Percentiles rank a stretch among this genome's conserved stretches.
Conservation (phyloP, 2,797 vertebrate genomes). For the Notamacropus eugenii region DNA sequence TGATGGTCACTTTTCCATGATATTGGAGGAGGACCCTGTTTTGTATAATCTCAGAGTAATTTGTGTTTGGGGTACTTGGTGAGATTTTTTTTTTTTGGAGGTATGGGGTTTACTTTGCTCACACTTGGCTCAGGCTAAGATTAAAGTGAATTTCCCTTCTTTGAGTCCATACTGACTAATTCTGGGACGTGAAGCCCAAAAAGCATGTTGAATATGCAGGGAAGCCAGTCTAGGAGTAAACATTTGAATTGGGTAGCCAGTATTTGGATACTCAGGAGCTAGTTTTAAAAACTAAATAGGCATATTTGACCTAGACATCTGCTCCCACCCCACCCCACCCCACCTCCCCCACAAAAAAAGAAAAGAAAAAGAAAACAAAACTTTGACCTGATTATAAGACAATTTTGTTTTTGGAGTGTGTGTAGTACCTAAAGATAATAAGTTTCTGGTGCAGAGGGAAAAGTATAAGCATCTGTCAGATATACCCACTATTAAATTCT, state of each 20-base stretch:
- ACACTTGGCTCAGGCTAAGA: not conserved
- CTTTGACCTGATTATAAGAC: not conserved
- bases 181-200: not conserved
- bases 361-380: not conserved
- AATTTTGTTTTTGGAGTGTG: not conserved
- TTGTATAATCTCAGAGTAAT: not conserved
- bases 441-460: not conserved
- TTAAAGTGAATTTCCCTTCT: not conserved
- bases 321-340: no score
- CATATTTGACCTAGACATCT: not conserved
- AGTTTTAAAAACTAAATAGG: not conserved
- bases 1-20: not conserved
- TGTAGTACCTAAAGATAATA: not conserved
- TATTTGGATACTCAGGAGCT: not conserved
- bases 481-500: not conserved
- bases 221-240: not conserved
- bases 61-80: not conserved
- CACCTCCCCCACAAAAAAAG: not conserved
- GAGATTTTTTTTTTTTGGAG: not conserved
- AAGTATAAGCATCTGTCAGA: not conserved
- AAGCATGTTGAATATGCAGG: not conserved
- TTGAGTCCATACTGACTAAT: not conserved
- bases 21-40: not conserved
- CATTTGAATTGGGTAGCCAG: not conserved
- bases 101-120: not conserved